phyloP scores from a whole-genome alignment of 2,888 invertebrate genomes.

The Rapana venosa region DNA sequence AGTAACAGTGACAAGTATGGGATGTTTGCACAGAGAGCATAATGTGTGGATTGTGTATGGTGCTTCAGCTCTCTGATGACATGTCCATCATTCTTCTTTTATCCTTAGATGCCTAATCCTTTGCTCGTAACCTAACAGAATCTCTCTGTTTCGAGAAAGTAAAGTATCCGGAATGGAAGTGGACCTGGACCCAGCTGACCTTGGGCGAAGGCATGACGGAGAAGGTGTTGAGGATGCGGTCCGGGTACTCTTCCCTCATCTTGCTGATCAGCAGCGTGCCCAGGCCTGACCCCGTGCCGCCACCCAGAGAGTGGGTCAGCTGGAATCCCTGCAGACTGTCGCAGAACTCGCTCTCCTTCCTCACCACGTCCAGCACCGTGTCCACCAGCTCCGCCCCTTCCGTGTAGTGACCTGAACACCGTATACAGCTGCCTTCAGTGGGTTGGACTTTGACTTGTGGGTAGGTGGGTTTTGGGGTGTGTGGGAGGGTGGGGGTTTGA shows the following conservation, averaged over 20 bases:
- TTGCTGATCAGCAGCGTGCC: constrained; percentile 29
- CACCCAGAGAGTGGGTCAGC: constrained; percentile 85
- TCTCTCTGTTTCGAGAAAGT: no score
- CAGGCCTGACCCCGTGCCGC: constrained; percentile 87
- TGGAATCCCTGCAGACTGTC: constrained; percentile 74
- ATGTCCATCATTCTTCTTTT: no score
- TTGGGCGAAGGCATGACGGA: constrained; percentile 35
- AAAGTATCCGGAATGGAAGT: no score
- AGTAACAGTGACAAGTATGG: no score
- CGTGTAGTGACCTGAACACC: constrained; percentile 16
- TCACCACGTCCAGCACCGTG: constrained; percentile 15
- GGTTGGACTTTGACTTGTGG: not conserved
- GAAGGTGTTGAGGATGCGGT: constrained; percentile 35
- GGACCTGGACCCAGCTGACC: no score
- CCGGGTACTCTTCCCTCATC: constrained; percentile 31
- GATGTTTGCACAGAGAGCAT: no score
- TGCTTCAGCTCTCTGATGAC: no score
- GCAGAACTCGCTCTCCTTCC: constrained; percentile 32
- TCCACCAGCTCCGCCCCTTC: constrained; percentile 34
- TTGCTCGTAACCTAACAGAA: no score
- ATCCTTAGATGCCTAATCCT: no score
- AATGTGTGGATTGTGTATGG: no score
- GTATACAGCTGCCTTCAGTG: not conserved
- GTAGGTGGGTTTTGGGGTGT: no score
- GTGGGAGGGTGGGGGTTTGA: no score